Evolutionary conservation across 37 sponge, comb jelly and placozoan species (phyloP), one percentile per base, ranked within the genome.

Genomic region (Halisarca cf. caerulea): DNA sequence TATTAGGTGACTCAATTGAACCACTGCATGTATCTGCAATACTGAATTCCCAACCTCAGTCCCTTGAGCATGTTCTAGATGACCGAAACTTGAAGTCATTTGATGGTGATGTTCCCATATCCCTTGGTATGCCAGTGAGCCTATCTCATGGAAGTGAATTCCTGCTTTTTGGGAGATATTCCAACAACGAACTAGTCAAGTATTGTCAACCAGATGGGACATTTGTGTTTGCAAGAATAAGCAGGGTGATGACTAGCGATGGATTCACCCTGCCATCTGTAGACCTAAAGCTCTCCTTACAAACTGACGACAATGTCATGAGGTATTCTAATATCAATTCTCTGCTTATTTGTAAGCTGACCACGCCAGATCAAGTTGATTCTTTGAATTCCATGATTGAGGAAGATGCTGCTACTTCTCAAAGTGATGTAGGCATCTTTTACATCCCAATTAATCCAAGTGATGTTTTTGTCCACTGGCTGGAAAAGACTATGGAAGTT

Each of bases 31-130:
- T 68, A 34, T 32, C 69, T 3, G 69, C 69, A 27, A n/a, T 68
- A 34, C 33, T 68, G 35, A 68, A 30, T 34, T 68, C 38, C 77
- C 77, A 74, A 9, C 77, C 77, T 4, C 42, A 20, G 18, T 37
- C 18, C 7, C 2, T 74, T 74, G 77, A 74, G 25, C 42, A 74
- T 8, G 42, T n/a, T 74, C 77, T 74, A 15, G 77, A 74, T 40
- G 42, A 74, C 21, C 45, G 23, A 25, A n/a, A 39, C 36, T n/a
- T 74, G 15, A 23, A 36, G 25, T 24, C 38, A 7, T 74, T 40
- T 74, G 77, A 24, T 14, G 77, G 77, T 9, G 30, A 37, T 20
- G 77, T 41, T 24, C 77, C 77, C 32, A 36, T 43, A 7, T n/a
- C 14, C 41, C 77, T 25, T 74, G 77, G 77, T 0, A 41, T 43